Evolutionary conservation across 2,888 invertebrate genomes (phyloP).

Genomic region (Lypha dubia): DNA sequence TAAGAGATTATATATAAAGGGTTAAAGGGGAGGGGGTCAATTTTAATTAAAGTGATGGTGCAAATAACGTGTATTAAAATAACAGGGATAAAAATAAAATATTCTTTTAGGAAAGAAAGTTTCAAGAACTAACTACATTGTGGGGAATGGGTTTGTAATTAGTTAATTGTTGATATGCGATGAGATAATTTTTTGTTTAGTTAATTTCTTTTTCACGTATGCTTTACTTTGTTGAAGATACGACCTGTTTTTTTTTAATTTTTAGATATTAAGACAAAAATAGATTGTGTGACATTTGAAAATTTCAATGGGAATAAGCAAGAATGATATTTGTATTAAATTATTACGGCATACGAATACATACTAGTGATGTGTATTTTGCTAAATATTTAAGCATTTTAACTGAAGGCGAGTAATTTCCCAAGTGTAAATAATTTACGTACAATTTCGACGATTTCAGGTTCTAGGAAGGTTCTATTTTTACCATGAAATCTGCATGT

Average conservation of each 20-base stretch:
- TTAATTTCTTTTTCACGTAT: neutral
- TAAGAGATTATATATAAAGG: neutral
- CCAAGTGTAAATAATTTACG: no score
- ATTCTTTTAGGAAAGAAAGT: neutral
- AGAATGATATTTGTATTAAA: neutral
- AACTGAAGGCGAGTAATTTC: neutral
- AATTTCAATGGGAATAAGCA: neutral
- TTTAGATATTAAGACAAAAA: neutral
- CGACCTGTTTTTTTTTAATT: neutral
- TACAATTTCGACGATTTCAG: no score
- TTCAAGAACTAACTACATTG: no score
- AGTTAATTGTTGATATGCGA: neutral
- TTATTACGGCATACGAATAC: neutral
- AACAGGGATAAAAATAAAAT: neutral
- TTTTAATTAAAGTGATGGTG: conserved; percentile 14
- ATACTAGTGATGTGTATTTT: no score
- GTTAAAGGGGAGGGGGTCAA: neutral
- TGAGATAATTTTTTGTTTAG: neutral
- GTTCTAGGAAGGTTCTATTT: no score
- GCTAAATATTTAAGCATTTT: no score
- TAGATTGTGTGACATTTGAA: neutral
- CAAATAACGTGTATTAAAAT: conserved; percentile 13
- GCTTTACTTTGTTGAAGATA: neutral
- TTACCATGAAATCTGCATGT: no score
- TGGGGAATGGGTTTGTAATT: neutral